These are phyloP conservation scores for Mantis religiosa DNA, from an alignment of 2,888 invertebrate genomes.

Conservation along the genomic window DNA sequence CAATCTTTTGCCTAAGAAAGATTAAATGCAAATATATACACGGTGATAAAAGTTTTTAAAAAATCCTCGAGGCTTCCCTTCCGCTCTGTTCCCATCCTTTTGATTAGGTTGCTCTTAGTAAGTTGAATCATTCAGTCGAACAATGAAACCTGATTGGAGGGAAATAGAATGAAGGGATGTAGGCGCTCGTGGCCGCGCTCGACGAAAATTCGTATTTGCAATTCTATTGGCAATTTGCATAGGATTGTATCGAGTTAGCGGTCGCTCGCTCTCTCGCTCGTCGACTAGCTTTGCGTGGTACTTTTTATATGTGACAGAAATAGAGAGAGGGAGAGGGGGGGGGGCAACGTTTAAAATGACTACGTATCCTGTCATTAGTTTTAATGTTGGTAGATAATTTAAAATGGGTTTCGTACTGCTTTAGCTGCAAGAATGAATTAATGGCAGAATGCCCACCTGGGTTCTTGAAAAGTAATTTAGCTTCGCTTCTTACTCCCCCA, in stretches of 20 bases:
- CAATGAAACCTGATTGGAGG: constrained; percentile 15
- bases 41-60: neutral
- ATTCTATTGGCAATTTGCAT: constrained; percentile 18
- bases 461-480: neutral
- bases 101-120: constrained; percentile 3
- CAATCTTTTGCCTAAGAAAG: neutral
- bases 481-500: neutral
- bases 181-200: constrained; percentile 2
- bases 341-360: neutral
- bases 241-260: neutral
- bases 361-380: neutral
- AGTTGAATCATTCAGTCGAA: constrained; percentile 4
- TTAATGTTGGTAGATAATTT: neutral
- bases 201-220: constrained; percentile 13
- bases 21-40: neutral
- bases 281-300: neutral
- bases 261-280: neutral
- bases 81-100: neutral
- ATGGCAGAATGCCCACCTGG: neutral
- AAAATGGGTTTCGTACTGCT: neutral
- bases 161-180: neutral
- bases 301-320: neutral
- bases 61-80: neutral
- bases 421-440: neutral
- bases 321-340: neutral